These are phyloP conservation scores for Crotalus tigris DNA, from an alignment of 2,113 vertebrate species.

Conservation along the genomic window DNA sequence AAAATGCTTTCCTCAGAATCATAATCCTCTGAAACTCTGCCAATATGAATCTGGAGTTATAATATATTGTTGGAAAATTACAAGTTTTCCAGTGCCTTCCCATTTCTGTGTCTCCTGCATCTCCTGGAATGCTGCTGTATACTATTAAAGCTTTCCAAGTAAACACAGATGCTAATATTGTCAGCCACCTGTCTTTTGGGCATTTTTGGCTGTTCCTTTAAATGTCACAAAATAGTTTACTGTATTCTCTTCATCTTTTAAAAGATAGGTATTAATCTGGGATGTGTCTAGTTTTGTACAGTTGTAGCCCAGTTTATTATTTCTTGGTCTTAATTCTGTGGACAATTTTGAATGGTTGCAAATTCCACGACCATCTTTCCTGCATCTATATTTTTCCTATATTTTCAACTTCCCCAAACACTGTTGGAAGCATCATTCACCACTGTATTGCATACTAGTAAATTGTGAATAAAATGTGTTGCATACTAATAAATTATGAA, in stretches of 20 bases:
- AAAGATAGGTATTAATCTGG: background rate
- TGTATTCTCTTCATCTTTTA: background rate
- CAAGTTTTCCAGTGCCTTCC: background rate
- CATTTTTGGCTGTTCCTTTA: background rate
- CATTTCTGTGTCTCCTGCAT: background rate
- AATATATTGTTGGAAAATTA: background rate
- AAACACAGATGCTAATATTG: background rate
- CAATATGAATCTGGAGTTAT: background rate
- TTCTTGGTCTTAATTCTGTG: background rate
- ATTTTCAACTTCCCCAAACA: background rate
- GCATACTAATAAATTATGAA: background rate
- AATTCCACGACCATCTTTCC: background rate
- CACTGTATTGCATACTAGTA: background rate
- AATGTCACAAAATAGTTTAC: background rate
- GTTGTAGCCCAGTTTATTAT: background rate
- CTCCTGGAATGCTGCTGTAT: background rate
- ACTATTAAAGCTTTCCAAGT: background rate
- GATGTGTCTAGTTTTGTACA: background rate
- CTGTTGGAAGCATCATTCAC: background rate
- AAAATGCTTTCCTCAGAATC: background rate
- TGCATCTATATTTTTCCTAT: background rate
- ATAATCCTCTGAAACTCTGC: background rate
- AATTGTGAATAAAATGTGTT: background rate
- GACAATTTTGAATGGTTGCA: background rate
- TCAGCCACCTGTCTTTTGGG: background rate